Evolutionary conservation across 2,113 vertebrate species (phyloP).

Genomic region (Chaenocephalus aceratus): DNA sequence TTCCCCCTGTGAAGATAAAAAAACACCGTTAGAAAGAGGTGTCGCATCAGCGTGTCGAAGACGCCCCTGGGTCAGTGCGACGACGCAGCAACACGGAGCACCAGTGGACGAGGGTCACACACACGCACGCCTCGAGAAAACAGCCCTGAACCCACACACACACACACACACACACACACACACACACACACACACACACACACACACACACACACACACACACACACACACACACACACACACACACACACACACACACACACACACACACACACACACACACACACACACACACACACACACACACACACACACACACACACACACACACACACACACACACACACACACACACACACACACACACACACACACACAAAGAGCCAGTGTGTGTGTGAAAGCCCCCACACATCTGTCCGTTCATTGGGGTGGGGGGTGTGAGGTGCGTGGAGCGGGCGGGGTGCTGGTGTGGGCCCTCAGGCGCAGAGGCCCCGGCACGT

Average conservation of each 20-base stretch:
- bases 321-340: conserved; percentile 12
- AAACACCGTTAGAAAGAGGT: conserved; percentile 35
- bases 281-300: conserved; percentile 21
- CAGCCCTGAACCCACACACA: background rate
- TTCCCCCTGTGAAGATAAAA: conserved; percentile 40
- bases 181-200: no score
- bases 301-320: conserved; percentile 16
- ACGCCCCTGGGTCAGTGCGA: conserved; percentile 20
- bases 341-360: conserved; percentile 22
- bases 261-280: conserved; percentile 17
- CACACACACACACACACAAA: conserved; percentile 22
- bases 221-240: conserved; percentile 29
- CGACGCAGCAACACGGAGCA: conserved; percentile 50
- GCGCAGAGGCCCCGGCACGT: background rate
- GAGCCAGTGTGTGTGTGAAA: background rate
- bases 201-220: background rate
- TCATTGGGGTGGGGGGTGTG: background rate
- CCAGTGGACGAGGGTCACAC: conserved; percentile 40
- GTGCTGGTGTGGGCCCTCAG: conserved; percentile 35
- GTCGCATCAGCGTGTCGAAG: conserved; percentile 18
- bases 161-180: background rate
- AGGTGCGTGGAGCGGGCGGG: background rate
- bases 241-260: conserved; percentile 17
- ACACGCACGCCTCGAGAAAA: conserved; percentile 35
- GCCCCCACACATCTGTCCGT: conserved; percentile 2